Conservation (phyloP, 1,140 invertebrate species). For the Trinorchestia longiramus region DNA sequence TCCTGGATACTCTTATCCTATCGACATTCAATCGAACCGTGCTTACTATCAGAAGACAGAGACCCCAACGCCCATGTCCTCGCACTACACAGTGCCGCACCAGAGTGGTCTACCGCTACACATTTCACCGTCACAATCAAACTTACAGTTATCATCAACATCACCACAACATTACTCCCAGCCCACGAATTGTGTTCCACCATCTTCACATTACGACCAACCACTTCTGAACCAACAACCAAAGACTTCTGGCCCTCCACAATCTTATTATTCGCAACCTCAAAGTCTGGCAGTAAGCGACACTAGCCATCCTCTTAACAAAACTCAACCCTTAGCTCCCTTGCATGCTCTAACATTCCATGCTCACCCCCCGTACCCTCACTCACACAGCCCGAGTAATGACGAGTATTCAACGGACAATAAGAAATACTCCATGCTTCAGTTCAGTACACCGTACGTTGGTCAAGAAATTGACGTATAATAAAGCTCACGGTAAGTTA, state of each 20-base stretch:
- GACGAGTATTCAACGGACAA: neutral
- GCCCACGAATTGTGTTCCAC: neutral
- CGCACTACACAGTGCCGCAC: constrained; percentile 14
- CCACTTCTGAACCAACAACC: neutral
- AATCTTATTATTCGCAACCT: constrained; percentile 11
- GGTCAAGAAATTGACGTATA: constrained; percentile 45
- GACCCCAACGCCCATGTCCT: neutral
- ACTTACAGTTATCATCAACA: neutral
- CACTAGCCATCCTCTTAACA: neutral
- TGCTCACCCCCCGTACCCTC: constrained; percentile 2
- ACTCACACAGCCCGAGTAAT: neutral
- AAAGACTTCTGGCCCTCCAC: neutral
- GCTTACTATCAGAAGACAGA: neutral
- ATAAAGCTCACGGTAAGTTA: neutral
- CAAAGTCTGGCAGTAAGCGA: neutral
- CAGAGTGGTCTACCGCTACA: neutral
- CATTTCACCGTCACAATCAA: neutral
- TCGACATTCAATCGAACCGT: constrained; percentile 16
- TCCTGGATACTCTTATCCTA: constrained; percentile 14
- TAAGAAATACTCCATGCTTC: constrained; percentile 29
- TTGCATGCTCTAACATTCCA: neutral
- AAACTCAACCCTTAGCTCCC: neutral
- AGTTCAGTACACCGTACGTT: constrained; percentile 2
- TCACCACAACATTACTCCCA: constrained; percentile 19
- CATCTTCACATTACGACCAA: constrained; percentile 30